Evolutionary conservation across 2,888 invertebrate species (phyloP), one percentile per base, ranked within the genome.

Genomic region (Apodemia mormo): DNA sequence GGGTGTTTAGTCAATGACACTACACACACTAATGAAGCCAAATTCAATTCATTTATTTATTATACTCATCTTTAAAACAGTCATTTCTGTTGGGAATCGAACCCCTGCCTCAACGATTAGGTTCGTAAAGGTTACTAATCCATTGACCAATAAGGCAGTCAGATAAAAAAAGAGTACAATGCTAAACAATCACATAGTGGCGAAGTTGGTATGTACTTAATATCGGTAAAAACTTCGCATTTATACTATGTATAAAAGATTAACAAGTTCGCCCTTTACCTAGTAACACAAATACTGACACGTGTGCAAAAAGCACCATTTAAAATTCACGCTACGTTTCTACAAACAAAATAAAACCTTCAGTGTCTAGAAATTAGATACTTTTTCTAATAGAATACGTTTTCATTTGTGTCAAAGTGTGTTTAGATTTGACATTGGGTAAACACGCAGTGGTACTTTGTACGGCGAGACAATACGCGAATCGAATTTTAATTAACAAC

Each of bases 231-330:
- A 45, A 66, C 45, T 10, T 22, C 49, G 45, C 22, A 65, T 64
- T 49, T 65, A 61, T 7, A 22, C 52, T 22, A 54, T n/a, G 52
- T 49, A 49, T 68, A 30, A 9, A 12, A 65, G 54, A 72, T 58
- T 70, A 58, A 54, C 77, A 78, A 82, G 83, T 84, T 84, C 86
- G 91, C 91, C 92, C 90, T 91, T 91, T 91, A 91, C 92, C 92
- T 77, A 91, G 85, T 90, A 84, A 90, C 90, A 91, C 84, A 83
- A 85, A 90, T 90, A 84, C 76, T 74, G 77, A 76, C 79, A 79
- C 78, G 80, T 80, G 80, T 79, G 82, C 83, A 82, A 84, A 86
- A 82, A 81, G 80, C 80, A 77, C 81, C 81, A 77, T 79, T 54
- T 54, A 78, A 80, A 78, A 81, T 77, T 75, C 70, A 70, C 69